phyloP scores from a whole-genome alignment of 2,113 vertebrate species.

The Anguilla rostrata region DNA sequence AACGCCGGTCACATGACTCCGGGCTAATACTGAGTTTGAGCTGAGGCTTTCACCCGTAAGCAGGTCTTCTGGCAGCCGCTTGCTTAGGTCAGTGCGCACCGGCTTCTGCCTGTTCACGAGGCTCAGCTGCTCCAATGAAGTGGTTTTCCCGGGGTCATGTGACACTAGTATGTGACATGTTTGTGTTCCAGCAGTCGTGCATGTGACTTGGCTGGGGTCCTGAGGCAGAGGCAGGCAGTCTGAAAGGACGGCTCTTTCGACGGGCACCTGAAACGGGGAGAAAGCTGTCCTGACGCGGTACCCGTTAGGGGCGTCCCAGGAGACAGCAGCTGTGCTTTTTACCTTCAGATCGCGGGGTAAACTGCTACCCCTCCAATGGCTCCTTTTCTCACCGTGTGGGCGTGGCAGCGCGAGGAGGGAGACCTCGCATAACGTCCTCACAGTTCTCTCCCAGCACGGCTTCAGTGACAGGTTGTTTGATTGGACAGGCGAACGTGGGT shows the following conservation, averaged over 20 bases:
- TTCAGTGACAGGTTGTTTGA: constrained; percentile 26
- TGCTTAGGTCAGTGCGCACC: constrained; percentile 30
- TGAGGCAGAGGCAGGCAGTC: constrained; percentile 6
- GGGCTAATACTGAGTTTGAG: background rate
- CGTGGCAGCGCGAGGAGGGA: background rate
- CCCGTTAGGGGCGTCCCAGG: background rate
- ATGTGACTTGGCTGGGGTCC: background rate
- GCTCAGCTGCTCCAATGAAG: constrained; percentile 17
- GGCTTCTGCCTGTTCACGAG: constrained; percentile 7
- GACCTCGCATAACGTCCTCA: constrained; percentile 8
- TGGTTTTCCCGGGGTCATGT: constrained; percentile 20
- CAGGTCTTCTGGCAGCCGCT: constrained; percentile 33
- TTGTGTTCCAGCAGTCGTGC: background rate
- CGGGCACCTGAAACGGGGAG: constrained; percentile 9
- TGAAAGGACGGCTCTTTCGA: constrained; percentile 28
- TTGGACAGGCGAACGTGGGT: constrained; percentile 28
- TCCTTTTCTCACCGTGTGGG: background rate
- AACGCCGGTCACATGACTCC: background rate
- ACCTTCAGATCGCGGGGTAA: background rate
- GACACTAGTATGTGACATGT: background rate
- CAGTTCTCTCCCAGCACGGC: background rate
- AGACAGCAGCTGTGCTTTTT: background rate
- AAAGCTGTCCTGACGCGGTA: background rate
- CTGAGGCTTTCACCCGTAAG: constrained; percentile 8
- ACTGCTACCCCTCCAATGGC: background rate